A percentile compares a stretch with the other conserved stretches of the same genome.
Conservation (phyloP, 2,113 vertebrate species). For the Oophaga pumilio region DNA sequence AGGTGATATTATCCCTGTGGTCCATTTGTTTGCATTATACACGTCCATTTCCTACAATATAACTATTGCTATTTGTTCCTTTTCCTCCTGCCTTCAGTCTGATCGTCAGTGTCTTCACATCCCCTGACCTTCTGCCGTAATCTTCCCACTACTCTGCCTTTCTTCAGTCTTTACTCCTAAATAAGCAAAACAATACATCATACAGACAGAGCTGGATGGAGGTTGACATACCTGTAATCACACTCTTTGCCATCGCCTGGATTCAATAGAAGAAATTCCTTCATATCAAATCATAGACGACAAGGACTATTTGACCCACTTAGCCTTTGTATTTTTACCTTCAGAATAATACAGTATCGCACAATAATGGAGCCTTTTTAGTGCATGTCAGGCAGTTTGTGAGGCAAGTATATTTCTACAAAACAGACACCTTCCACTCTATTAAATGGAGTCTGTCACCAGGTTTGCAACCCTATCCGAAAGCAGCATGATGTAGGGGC, state of each 20-base stretch:
- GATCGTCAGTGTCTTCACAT: neutral
- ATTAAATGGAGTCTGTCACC: neutral
- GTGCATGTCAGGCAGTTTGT: neutral
- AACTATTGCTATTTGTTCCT: neutral
- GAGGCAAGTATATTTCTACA: neutral
- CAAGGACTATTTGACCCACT: slow-evolving; percentile 44
- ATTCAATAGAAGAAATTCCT: slow-evolving; percentile 44
- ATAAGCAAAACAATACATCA: slow-evolving; percentile 41
- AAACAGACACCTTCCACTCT: neutral
- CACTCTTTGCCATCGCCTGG: neutral
- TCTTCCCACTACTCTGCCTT: neutral
- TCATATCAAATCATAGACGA: slow-evolving; percentile 35
- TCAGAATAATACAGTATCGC: neutral
- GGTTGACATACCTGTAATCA: slow-evolving; percentile 39
- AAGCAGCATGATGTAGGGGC: too few relatives aligned
- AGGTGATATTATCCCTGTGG: neutral
- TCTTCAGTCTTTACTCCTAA: slow-evolving; percentile 9
- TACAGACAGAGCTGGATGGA: slow-evolving; percentile 20
- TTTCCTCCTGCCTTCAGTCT: neutral
- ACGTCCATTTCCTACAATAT: neutral
- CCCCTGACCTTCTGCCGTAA: slow-evolving; percentile 24
- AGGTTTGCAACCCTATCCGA: too few relatives aligned
- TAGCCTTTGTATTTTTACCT: slow-evolving; percentile 26
- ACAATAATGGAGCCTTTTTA: neutral
- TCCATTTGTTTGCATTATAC: neutral